These are phyloP conservation scores for Muscicapa comitata DNA, from an alignment of 2,797 vertebrate species.

Conservation along the genomic window DNA sequence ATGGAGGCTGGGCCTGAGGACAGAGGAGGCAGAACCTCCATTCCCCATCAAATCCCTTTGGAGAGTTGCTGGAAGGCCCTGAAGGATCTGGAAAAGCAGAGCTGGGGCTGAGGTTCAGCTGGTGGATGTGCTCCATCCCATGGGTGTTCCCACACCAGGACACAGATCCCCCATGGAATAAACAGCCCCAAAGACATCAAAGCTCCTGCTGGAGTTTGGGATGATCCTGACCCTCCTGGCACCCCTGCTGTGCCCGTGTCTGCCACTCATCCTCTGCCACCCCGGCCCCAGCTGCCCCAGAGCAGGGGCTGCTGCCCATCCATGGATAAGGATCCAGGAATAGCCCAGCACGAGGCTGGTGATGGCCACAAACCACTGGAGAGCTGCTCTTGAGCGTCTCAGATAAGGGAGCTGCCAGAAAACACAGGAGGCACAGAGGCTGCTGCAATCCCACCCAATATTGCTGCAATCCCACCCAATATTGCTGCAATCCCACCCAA, in stretches of 20 bases:
- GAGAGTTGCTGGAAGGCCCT: not conserved
- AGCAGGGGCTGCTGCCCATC: no score
- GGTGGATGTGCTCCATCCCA: not conserved
- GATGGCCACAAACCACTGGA: not conserved
- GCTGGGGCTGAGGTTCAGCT: not conserved
- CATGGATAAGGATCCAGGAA: not conserved
- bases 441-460: not conserved
- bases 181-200: accelerated
- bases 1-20: accelerated
- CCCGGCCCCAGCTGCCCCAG: not conserved
- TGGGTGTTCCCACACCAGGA: accelerated
- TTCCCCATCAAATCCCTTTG: accelerated
- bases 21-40: not conserved
- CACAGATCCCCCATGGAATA: accelerated
- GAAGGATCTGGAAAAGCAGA: not conserved
- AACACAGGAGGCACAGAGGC: not conserved
- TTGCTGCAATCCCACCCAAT: no score
- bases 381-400: not conserved
- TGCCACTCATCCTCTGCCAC: not conserved
- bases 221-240: accelerated
- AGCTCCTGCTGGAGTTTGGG: not conserved
- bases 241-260: not conserved
- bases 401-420: not conserved
- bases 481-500: not conserved
- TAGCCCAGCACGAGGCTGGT: not conserved